Percentiles rank a stretch among this genome's conserved stretches.
Evolutionary conservation across 2,113 vertebrate species (phyloP).

Genomic region (Callionymus lyra): DNA sequence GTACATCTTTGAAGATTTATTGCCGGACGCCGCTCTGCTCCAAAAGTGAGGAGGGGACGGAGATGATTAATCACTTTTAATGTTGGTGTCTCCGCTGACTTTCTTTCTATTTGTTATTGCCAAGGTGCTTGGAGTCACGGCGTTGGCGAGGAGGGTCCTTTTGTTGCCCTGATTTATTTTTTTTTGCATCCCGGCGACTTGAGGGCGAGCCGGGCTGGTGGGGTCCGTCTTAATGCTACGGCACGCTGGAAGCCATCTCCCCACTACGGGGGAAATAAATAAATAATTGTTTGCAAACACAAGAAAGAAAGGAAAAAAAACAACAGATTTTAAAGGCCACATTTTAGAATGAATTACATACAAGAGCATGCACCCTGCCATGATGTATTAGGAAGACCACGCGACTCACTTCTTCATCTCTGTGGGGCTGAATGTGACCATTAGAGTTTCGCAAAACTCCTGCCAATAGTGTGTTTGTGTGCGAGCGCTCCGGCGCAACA

Average conservation of each 20-base stretch:
- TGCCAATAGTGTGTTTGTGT: slow-evolving; percentile 38
- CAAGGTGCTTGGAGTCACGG: slow-evolving; percentile 76
- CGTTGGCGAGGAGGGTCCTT: slow-evolving; percentile 69
- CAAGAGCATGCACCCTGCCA: slow-evolving; percentile 66
- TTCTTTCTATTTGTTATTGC: slow-evolving; percentile 98
- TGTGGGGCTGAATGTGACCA: slow-evolving; percentile 62
- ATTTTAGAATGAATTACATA: slow-evolving; percentile 75
- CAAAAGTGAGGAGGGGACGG: slow-evolving; percentile 67
- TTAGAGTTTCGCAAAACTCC: slow-evolving; percentile 50
- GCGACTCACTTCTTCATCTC: slow-evolving; percentile 55
- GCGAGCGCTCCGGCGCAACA: neutral
- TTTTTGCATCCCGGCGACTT: slow-evolving; percentile 86
- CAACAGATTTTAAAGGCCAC: slow-evolving; percentile 74
- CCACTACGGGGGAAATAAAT: slow-evolving; percentile 53
- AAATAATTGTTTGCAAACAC: slow-evolving; percentile 41
- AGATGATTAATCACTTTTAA: slow-evolving; percentile 98
- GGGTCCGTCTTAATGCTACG: slow-evolving; percentile 73
- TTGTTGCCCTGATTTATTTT: slow-evolving; percentile 80
- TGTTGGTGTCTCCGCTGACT: slow-evolving; percentile 89
- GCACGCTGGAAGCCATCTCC: slow-evolving; percentile 69
- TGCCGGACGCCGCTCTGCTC: slow-evolving; percentile 83
- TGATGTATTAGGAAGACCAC: slow-evolving; percentile 63
- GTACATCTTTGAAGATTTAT: slow-evolving; percentile 98
- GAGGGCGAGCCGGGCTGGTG: slow-evolving; percentile 72
- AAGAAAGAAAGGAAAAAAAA: slow-evolving; percentile 44